Evolutionary conservation across 2,888 invertebrate genomes (phyloP).

Genomic region (Trichopria drosophilae): DNA sequence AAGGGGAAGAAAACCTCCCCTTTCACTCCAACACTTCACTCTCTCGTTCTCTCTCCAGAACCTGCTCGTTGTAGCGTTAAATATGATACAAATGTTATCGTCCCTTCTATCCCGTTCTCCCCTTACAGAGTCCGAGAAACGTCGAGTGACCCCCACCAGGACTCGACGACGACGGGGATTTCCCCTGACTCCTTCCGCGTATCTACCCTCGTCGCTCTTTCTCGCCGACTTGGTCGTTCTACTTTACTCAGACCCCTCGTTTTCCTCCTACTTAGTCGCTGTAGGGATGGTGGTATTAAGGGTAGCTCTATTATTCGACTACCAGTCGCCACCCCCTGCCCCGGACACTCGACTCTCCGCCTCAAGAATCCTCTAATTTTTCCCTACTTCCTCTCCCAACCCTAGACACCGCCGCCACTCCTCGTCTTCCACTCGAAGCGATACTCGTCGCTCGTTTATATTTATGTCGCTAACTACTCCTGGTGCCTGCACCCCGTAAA

Average conservation of each 20-base stretch:
- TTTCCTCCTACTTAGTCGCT: conserved; percentile 9
- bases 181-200: conserved; percentile 35
- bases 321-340: conserved; percentile 33
- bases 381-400: conserved; percentile 24
- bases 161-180: no score
- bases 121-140: no score
- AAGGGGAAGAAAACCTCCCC: conserved; percentile 41
- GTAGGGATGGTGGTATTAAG: conserved; percentile 51
- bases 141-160: no score
- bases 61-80: conserved; percentile 54
- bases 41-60: conserved; percentile 46
- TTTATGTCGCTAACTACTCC: no score
- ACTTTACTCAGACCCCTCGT: conserved; percentile 6
- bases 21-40: no score
- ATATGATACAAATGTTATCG: conserved; percentile 57
- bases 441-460: no score
- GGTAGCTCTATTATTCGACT: conserved; percentile 54
- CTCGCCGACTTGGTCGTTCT: conserved; percentile 5
- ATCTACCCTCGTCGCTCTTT: conserved; percentile 5
- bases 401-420: conserved; percentile 4
- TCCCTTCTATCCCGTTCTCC: conserved; percentile 50
- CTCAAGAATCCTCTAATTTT: conserved; percentile 49
- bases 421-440: no score
- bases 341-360: conserved; percentile 45
- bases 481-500: conserved; percentile 21